Evolutionary conservation across 2,113 vertebrate species (phyloP), one percentile per base, ranked within the genome.

Genomic region (Thamnaconus septentrionalis): DNA sequence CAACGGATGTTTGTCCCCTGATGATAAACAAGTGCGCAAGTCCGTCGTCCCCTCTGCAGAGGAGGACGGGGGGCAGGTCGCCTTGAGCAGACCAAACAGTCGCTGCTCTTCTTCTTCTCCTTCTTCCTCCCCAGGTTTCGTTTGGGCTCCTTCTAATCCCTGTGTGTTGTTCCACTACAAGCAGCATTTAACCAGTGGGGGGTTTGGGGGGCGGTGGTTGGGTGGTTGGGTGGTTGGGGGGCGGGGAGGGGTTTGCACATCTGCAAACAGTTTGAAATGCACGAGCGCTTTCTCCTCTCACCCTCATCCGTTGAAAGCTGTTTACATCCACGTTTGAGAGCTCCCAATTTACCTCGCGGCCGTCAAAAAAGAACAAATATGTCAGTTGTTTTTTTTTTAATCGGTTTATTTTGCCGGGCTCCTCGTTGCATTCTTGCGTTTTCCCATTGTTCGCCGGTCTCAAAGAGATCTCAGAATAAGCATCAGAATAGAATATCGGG

Each of bases 261-360:
- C 94, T 97, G 94, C 93, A 92, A 94, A 87, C 75, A 81, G 76
- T 91, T 91, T 86, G 62, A 84, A 79, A 83, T 56, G 77, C 68
- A 59, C 56, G 48, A 64, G 69, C 60, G 61, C 53, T 73, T 82
- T 74, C 71, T 78, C 53, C 59, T 78, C 78, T 73, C 71, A 63
- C 47, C 53, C 7, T 56, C 0, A 66, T 64, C 61, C 53, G 61
- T 62, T 73, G 61, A 74, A 61, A 75, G 59, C 65, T 75, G 59
- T 79, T 82, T 73, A 76, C 7, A n/a, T 51, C 57, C 66, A 66
- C 73, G 66, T 79, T 78, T 72, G 31, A 52, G 48, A 46, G 41
- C 63, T 41, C 10, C 41, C 41, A 60, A 53, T 61, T 61, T 45
- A 10, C 60, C 48, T 83, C 76, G 71, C 48, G 41, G 9, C 10